Base-by-base conservation (phyloP, 2,113 vertebrate genomes). In the Atlantisia rogersi region DNA sequence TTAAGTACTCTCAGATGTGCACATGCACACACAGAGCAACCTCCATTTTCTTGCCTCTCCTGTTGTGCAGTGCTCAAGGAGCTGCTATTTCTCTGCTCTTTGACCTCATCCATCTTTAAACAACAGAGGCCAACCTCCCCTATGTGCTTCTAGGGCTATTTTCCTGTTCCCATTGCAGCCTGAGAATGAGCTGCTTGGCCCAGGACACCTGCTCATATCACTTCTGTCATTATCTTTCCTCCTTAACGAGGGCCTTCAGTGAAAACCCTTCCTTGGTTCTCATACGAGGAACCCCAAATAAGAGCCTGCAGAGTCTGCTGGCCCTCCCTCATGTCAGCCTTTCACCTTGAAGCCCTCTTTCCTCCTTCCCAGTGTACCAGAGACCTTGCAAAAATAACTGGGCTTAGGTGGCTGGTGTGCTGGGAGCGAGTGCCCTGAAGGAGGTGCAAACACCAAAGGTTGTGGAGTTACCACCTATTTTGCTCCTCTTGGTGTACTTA, bases 401-500 rank as follows among this genome's bases (percentile, higher is more conserved):
- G 25, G 15, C 21, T 70, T 59, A 20, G 60, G 26, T 39, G 39
- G 13, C 39, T 25, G 18, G 21, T 67, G 39, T 40, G 29, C n/a
- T 82, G 65, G 48, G 11, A 79, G 63, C 0, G 2, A 80, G 58
- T 42, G 50, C 25, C 50, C 46, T 2, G 12, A 73, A 73, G 26
- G 76, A 93, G 46, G 24, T 52, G 24, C 24, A 52, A 52, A 52
- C 50, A 52, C 37, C 39, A 84, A 92, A 76, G 11, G 22, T n/a
- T 15, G 15, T 50, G 55, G 6, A 24, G 14, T 68, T 50, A 15
- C 39, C 29, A 48, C 67, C 22, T 65, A 1, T 50, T 87, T 79
- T 65, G 28, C 29, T 77, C 31, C 40, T 59, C 50, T 75, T 75
- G 46, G 32, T 90, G 35, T 82, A 85, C 80, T 95, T 91, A 89